Evolutionary conservation across 2,113 vertebrate species (phyloP).

Genomic region (Mormyrus iriodes): DNA sequence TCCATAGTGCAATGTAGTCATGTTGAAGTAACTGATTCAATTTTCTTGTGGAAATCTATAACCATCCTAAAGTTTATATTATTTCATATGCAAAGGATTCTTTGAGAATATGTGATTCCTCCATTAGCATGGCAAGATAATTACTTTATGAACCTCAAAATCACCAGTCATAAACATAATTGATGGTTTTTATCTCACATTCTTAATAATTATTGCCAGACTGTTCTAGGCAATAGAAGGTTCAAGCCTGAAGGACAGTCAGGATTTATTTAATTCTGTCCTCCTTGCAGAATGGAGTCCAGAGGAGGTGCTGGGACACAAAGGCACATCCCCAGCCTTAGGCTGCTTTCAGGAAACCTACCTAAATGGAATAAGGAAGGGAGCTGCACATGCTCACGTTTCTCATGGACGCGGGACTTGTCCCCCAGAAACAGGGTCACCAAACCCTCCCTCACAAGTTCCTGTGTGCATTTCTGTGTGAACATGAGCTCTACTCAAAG

Average conservation of each 20-base stretch:
- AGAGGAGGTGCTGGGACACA: not conserved
- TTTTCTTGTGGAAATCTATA: not conserved
- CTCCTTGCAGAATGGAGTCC: not conserved
- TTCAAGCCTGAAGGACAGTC: not conserved
- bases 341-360: slow-evolving; percentile 1
- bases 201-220: not conserved
- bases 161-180: not conserved
- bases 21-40: not conserved
- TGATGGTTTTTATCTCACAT: not conserved
- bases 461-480: slow-evolving; percentile 17
- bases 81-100: not conserved
- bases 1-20: not conserved
- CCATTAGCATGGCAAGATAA: not conserved
- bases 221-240: not conserved
- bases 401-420: not conserved
- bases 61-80: not conserved
- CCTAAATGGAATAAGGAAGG: not conserved
- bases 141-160: not conserved
- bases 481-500: not conserved
- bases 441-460: not conserved
- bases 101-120: not conserved
- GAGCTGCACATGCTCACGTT: not conserved
- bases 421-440: not conserved
- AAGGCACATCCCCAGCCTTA: not conserved
- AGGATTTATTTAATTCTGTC: not conserved